Conservation (phyloP, 2,797 vertebrate species). For the Danio albolineatus region DNA sequence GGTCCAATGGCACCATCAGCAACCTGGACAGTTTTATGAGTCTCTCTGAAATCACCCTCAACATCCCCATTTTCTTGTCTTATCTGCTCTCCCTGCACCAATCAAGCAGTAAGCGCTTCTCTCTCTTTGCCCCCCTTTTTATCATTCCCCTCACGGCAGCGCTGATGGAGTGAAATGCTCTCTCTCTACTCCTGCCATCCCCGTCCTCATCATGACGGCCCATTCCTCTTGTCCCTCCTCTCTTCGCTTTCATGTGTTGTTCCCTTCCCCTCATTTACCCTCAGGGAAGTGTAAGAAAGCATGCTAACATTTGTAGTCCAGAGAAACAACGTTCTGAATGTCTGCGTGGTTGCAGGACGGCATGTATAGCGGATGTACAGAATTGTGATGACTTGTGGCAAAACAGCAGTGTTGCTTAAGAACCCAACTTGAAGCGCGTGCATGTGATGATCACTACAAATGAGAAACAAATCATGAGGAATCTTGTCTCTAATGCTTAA, state of each 20-base stretch:
- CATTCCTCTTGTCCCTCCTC: conserved; percentile 26
- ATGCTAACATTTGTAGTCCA: conserved; percentile 19
- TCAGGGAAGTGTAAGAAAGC: conserved; percentile 17
- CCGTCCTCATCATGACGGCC: conserved; percentile 31
- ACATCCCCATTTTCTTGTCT: conserved; percentile 23
- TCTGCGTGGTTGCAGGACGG: background rate
- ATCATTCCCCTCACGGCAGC: conserved; percentile 35
- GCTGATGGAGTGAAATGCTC: conserved; percentile 48
- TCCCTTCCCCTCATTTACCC: conserved; percentile 31
- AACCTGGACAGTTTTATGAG: background rate
- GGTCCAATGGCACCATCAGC: background rate
- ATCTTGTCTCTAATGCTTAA: background rate
- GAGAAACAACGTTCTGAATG: background rate
- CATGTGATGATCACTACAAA: background rate
- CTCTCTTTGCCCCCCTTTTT: conserved; percentile 40
- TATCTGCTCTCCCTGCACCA: conserved; percentile 31
- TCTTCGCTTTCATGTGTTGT: conserved; percentile 21
- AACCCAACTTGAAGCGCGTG: background rate
- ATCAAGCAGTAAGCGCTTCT: conserved; percentile 33
- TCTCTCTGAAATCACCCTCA: conserved; percentile 9
- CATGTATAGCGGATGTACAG: background rate
- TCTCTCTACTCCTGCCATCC: conserved; percentile 12
- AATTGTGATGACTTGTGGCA: background rate
- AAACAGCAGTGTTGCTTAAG: background rate
- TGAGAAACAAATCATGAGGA: conserved; percentile 7